Percentiles rank a stretch among this genome's conserved stretches.
Conservation (phyloP, 2,797 vertebrate species). For the Acanthurus lineatus region DNA sequence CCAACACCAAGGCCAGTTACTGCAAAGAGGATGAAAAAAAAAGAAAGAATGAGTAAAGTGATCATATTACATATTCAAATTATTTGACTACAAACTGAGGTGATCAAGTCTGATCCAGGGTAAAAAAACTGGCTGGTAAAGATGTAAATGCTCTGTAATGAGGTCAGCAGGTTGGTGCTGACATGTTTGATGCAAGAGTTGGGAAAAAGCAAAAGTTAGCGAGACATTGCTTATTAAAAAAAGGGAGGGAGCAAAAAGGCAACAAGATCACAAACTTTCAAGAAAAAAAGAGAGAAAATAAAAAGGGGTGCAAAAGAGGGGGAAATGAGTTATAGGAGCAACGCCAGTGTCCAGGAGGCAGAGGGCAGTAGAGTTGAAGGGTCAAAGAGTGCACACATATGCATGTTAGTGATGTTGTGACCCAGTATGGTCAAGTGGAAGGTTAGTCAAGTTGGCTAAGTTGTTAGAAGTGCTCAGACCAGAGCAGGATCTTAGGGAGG, state of each 20-base stretch:
- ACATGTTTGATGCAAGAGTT: constrained; percentile 69
- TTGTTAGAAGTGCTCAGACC: constrained; percentile 45
- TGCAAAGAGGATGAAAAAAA: constrained; percentile 68
- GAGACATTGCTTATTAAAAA: constrained; percentile 67
- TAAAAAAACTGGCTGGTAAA: constrained; percentile 35
- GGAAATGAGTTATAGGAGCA: constrained; percentile 24
- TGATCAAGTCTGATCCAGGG: constrained; percentile 29
- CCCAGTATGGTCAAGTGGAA: constrained; percentile 4
- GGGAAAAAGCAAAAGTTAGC: constrained; percentile 70
- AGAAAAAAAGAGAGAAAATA: constrained; percentile 36
- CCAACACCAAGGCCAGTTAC: constrained; percentile 92
- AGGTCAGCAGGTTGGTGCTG: constrained; percentile 45
- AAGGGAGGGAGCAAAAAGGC: constrained; percentile 33
- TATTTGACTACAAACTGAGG: constrained; percentile 18
- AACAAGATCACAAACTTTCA: constrained; percentile 29
- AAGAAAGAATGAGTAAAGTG: constrained; percentile 19
- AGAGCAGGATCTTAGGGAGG: constrained; percentile 70
- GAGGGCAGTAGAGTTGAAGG: constrained; percentile 35
- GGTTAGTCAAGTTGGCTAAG: constrained; percentile 2
- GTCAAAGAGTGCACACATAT: constrained; percentile 30
- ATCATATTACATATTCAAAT: constrained; percentile 19
- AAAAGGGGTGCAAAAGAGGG: constrained; percentile 41
- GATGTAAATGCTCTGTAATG: constrained; percentile 67
- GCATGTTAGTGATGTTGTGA: constrained; percentile 10
- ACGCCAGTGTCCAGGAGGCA: constrained; percentile 6